A percentile compares a stretch with the other conserved stretches of the same genome.
phyloP scores from a whole-genome alignment of 2,113 vertebrate genomes.

The Hippolais icterina region DNA sequence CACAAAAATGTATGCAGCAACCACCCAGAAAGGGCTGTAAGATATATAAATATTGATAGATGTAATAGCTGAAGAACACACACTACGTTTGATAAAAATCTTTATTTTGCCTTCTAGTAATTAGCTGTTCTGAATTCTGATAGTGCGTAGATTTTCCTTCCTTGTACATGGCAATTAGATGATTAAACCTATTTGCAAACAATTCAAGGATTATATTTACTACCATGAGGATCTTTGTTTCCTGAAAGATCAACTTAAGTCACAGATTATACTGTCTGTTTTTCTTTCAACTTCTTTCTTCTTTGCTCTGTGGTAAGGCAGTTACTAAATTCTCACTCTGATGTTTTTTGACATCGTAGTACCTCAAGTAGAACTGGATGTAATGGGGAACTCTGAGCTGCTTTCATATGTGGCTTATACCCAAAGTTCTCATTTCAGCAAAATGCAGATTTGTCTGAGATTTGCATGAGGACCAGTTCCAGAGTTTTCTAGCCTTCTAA shows the following conservation, averaged over 20 bases:
- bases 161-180: slow-evolving; percentile 16
- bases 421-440: not conserved
- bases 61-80: not conserved
- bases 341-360: not conserved
- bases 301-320: not conserved
- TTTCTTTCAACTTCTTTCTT: not conserved
- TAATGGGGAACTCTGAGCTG: not conserved
- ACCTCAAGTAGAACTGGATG: not conserved
- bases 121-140: not conserved
- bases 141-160: not conserved
- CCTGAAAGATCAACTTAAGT: not conserved
- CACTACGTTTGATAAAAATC: not conserved
- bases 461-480: not conserved
- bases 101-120: slow-evolving; percentile 22
- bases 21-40: slow-evolving; percentile 31
- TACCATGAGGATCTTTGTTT: not conserved
- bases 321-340: not conserved
- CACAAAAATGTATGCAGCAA: not conserved
- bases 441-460: not conserved
- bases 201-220: not conserved
- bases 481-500: not conserved
- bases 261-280: not conserved
- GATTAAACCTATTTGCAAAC: slow-evolving; percentile 44
- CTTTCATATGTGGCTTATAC: not conserved
- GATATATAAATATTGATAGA: slow-evolving; percentile 30